A percentile compares a stretch with the other conserved stretches of the same genome.
phyloP scores from a whole-genome alignment of 2,888 invertebrate genomes.

The Neria commutata region DNA sequence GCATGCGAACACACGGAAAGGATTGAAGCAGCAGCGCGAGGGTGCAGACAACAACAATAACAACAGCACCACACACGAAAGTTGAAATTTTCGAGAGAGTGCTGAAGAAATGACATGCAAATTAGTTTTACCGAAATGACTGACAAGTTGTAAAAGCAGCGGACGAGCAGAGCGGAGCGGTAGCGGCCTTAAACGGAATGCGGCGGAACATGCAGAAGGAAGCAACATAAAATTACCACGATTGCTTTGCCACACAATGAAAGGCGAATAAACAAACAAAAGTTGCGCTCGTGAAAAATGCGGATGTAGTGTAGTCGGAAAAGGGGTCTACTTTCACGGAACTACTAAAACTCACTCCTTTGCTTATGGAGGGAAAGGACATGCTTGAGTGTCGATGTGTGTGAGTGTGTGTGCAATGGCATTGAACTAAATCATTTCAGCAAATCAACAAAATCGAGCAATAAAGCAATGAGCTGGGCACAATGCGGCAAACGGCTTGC shows the following conservation, averaged over 20 bases:
- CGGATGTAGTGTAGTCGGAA: no score
- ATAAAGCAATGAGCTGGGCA: no score
- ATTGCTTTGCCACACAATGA: constrained; percentile 44
- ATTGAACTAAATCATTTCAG: not conserved
- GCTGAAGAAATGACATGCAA: constrained; percentile 54
- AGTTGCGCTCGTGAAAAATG: no score
- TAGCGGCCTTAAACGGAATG: constrained; percentile 9
- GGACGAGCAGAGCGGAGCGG: not conserved
- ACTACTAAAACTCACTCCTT: not conserved
- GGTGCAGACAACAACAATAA: constrained; percentile 11
- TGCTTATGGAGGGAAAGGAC: not conserved
- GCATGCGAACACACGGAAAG: not conserved
- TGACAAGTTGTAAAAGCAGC: constrained; percentile 47
- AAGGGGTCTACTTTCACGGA: no score
- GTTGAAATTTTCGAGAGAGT: constrained; percentile 34
- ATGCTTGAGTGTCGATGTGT: not conserved
- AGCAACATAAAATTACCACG: constrained; percentile 9
- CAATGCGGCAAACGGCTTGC: no score
- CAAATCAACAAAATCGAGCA: no score
- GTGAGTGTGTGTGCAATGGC: not conserved
- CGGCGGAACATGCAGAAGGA: constrained; percentile 1
- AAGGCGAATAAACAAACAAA: constrained; percentile 47
- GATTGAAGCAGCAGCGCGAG: not conserved
- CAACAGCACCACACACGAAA: constrained; percentile 31
- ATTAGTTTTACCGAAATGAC: constrained; percentile 54